Conservation (phyloP, 2,888 invertebrate species). For the Synergus umbraculus region DNA sequence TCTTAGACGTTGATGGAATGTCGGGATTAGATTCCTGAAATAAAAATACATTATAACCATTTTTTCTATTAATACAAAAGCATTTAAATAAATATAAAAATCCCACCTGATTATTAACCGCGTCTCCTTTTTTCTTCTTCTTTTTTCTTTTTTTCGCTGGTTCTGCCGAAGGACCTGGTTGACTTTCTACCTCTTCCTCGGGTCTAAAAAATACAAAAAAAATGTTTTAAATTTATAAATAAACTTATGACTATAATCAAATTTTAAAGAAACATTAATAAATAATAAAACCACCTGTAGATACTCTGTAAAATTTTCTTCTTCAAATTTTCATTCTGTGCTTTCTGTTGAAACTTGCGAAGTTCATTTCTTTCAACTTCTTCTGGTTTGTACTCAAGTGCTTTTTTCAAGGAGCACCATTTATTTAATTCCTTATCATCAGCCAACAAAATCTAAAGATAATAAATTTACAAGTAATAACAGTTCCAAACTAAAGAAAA, state of each 20-base stretch:
- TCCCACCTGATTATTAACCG: constrained; percentile 56
- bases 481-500: constrained; percentile 1
- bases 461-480: constrained; percentile 13
- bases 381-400: constrained; percentile 87
- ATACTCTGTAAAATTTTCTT: constrained; percentile 88
- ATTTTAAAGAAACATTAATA: not conserved
- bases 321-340: constrained; percentile 86
- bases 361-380: constrained; percentile 89
- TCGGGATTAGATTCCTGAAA: constrained; percentile 22
- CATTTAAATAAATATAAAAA: too few species aligned
- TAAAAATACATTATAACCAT: not conserved
- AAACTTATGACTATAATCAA: not conserved
- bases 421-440: constrained; percentile 96
- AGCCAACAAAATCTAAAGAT: constrained; percentile 88
- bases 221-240: constrained; percentile 11
- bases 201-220: constrained; percentile 51
- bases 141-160: constrained; percentile 72
- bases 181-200: constrained; percentile 68
- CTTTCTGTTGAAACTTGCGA: constrained; percentile 86
- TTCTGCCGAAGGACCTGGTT: constrained; percentile 61
- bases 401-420: constrained; percentile 96
- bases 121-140: constrained; percentile 76
- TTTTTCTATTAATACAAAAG: too few species aligned
- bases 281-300: constrained; percentile 78
- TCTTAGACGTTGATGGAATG: not conserved